Base-by-base conservation (phyloP, 2,113 vertebrate genomes). In the Entomyzon cyanotis region DNA sequence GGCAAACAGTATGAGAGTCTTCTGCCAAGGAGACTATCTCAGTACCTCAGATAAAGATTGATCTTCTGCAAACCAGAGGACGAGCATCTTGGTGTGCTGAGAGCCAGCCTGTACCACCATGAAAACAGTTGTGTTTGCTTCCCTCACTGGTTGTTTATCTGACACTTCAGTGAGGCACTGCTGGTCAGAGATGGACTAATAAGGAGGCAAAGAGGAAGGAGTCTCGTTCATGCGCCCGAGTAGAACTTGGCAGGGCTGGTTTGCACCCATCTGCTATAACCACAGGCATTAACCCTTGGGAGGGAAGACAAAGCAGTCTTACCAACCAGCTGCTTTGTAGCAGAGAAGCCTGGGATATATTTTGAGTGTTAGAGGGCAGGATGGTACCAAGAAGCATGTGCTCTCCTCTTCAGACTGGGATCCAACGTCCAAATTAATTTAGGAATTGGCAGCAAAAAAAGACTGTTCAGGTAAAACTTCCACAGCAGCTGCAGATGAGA, bases 111-210 rank as follows among this genome's bases (percentile, higher is more conserved):
- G 21, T 1, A 22, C 74, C 73, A 42, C 53, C 92, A 90, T 10
- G 35, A 89, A 84, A 86, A 87, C 80, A 92, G 69, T 71, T 78
- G 60, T 68, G 76, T 87, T 96, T 94, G 60, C 90, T 84, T 96
- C 37, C 84, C 80, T 33, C n/a, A 13, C 69, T 81, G 86, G 69
- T 46, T 97, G 88, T 97, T 96, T 95, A 89, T 96, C 90, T 75
- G 83, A 73, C 76, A 76, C 41, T 90, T 88, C 76, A 93, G 86
- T 8, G 71, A 97, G 85, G 83, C 92, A 78, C 21, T 27, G 77
- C 88, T 89, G 93, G 83, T 94, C 94, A 95, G 94, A 96, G 90
- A 96, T 96, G 95, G 93, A 95, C 94, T 96, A 96, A 96, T 96
- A 96, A 97, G 92, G 94, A 96, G 90, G 90, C 77, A 87, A 78